A percentile compares a stretch with the other conserved stretches of the same genome.
Conservation (phyloP, 2,797 vertebrate species). For the Brachymystax lenok region DNA sequence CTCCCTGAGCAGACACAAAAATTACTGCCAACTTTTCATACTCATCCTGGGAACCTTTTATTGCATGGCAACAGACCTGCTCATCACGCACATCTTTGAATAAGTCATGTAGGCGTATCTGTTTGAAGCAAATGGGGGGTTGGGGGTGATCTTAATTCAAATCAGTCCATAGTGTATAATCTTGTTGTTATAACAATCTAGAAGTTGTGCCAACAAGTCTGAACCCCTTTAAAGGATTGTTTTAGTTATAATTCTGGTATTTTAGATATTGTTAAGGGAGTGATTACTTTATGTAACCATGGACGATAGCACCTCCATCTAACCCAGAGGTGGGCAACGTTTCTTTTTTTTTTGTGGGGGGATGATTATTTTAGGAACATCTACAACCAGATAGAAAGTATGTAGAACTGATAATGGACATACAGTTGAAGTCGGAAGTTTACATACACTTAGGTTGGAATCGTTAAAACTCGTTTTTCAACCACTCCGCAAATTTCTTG, state of each 20-base stretch:
- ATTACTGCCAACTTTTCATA: constrained; percentile 33
- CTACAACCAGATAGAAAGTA: too few species aligned
- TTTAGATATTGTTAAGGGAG: not conserved
- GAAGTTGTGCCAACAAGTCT: not conserved
- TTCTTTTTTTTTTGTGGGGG: too few species aligned
- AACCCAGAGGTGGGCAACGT: too few species aligned
- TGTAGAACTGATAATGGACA: too few species aligned
- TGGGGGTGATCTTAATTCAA: not conserved
- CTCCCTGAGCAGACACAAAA: constrained; percentile 37
- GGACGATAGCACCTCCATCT: too few species aligned
- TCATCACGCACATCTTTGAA: constrained; percentile 14
- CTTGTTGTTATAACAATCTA: not conserved
- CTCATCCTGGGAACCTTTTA: not conserved
- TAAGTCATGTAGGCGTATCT: not conserved
- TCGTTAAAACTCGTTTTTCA: too few species aligned
- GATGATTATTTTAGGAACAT: too few species aligned
- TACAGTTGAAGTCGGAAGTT: too few species aligned
- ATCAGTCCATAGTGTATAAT: not conserved
- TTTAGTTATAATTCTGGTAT: not conserved
- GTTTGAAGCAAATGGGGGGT: not conserved
- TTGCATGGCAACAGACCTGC: constrained; percentile 11
- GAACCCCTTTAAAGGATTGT: too few species aligned
- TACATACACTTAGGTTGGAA: too few species aligned
- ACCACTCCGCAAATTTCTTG: too few species aligned
- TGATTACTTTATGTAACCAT: not conserved